These are phyloP conservation scores for Pristionchus entomophagus DNA, from an alignment of 2,888 invertebrate genomes.

Conservation along the genomic window DNA sequence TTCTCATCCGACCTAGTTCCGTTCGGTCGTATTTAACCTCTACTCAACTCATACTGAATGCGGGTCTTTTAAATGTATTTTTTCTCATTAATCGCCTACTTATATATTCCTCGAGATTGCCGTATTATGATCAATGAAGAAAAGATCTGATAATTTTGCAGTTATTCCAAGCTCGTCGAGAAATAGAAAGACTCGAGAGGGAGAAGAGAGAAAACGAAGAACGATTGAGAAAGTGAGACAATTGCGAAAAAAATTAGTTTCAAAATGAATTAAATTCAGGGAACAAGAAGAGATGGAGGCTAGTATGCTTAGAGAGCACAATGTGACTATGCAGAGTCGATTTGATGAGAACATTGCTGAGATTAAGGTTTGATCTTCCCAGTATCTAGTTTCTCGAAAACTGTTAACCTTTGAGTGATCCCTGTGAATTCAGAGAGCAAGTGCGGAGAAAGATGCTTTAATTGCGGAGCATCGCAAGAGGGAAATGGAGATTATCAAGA, in stretches of 20 bases:
- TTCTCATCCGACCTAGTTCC: too few species aligned
- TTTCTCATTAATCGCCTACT: too few species aligned
- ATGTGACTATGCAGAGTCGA: background rate
- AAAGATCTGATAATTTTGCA: too few species aligned
- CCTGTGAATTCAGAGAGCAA: background rate
- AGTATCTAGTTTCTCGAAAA: background rate
- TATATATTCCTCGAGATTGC: too few species aligned
- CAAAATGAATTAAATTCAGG: background rate
- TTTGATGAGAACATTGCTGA: background rate
- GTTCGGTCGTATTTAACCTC: too few species aligned
- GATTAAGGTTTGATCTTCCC: background rate
- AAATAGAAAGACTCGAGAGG: too few species aligned
- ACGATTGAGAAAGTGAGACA: background rate
- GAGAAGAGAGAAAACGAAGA: too few species aligned
- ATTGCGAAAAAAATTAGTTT: background rate
- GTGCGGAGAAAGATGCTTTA: too few species aligned
- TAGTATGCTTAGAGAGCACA: background rate
- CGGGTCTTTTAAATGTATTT: too few species aligned
- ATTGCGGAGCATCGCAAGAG: background rate
- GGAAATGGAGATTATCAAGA: background rate
- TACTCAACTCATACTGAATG: too few species aligned
- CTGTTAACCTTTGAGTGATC: background rate
- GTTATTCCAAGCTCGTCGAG: too few species aligned
- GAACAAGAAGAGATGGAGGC: background rate
- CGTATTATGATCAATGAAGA: too few species aligned